phyloP scores from a whole-genome alignment of 2,888 invertebrate genomes.

The Xiphydria camelus region DNA sequence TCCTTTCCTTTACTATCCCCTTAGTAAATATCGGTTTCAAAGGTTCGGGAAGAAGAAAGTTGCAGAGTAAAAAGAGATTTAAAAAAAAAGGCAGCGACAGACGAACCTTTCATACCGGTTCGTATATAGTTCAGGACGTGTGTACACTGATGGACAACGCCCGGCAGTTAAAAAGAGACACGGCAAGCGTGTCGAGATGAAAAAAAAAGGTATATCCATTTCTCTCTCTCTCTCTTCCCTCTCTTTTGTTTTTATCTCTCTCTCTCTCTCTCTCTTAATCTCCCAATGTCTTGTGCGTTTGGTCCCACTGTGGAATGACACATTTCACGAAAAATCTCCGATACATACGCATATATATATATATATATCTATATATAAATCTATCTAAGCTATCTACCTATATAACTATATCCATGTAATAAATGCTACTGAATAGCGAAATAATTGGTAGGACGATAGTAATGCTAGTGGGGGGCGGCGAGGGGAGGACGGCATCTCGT shows the following conservation, averaged over 20 bases:
- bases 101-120: no score
- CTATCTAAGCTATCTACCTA: slow-evolving; percentile 10
- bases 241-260: not conserved
- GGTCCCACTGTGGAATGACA: slow-evolving; percentile 2
- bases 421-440: slow-evolving; percentile 7
- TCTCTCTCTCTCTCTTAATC: slow-evolving; percentile 6
- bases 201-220: no score
- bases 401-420: slow-evolving; percentile 6
- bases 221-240: not conserved
- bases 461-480: slow-evolving; percentile 35
- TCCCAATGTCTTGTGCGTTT: slow-evolving; percentile 8
- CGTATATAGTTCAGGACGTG: no score
- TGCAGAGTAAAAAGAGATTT: not conserved
- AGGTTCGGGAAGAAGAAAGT: no score
- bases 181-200: no score
- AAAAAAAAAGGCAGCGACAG: not conserved
- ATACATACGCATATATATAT: slow-evolving; percentile 18
- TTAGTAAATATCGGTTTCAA: no score
- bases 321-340: not conserved
- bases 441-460: slow-evolving; percentile 31
- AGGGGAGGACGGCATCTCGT: slow-evolving; percentile 31
- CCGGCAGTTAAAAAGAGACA: no score
- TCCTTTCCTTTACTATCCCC: no score
- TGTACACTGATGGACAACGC: no score
- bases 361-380: slow-evolving; percentile 28